These are phyloP conservation scores for Yoshiicerus persimilis DNA, from an alignment of 1,140 invertebrate species.

Conservation along the genomic window DNA sequence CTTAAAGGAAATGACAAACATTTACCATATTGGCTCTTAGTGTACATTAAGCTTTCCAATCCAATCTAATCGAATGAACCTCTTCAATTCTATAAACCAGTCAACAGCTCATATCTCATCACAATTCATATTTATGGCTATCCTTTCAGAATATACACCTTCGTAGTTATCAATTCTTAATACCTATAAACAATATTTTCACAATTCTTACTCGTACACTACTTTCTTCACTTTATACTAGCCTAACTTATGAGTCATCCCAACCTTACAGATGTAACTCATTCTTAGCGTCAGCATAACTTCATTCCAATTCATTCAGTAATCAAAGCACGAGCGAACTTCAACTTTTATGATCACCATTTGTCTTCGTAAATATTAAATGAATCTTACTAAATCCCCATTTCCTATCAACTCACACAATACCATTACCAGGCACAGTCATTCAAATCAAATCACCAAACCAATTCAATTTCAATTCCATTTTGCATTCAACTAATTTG, in stretches of 20 bases:
- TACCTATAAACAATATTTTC: background rate
- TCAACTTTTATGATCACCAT: conserved; percentile 10
- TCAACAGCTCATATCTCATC: background rate
- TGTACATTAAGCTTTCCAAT: conserved; percentile 9
- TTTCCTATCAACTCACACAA: background rate
- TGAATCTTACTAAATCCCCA: background rate
- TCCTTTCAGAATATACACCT: background rate
- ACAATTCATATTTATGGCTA: conserved; percentile 5
- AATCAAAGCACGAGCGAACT: conserved; percentile 6
- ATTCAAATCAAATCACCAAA: background rate
- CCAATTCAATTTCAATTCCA: background rate
- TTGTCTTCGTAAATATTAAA: conserved; percentile 10
- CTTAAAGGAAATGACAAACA: conserved; percentile 20
- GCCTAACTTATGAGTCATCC: no score
- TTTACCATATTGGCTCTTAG: background rate
- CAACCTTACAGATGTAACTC: background rate
- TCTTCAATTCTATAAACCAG: background rate
- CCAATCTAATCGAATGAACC: background rate
- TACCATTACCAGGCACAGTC: background rate
- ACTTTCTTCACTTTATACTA: background rate
- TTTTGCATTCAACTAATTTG: no score
- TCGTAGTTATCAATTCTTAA: background rate
- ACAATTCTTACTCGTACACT: background rate
- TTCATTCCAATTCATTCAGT: background rate
- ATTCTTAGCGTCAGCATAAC: background rate